Base-by-base conservation (phyloP, 2,888 invertebrate species). In the Eupithecia subumbrata region DNA sequence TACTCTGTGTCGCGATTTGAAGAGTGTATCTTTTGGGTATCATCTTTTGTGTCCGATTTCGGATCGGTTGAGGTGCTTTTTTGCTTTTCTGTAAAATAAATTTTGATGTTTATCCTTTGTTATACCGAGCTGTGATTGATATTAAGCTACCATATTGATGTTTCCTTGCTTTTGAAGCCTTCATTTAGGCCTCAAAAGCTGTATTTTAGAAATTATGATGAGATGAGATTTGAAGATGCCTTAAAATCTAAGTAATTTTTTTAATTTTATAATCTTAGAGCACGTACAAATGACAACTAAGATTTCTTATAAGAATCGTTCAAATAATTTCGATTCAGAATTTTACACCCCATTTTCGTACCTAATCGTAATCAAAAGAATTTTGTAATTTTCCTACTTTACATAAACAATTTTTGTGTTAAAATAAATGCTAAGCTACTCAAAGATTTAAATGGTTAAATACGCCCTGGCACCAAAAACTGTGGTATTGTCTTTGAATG, bases 1-100 rank as follows among this genome's bases (percentile, higher is more conserved):
- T 88, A 87, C 69, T 88, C 89, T 22, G 82, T 76, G 84, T 94
- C 95, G 79, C 92, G 90, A 80, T 95, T 94, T 69, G 85, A 81
- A 43, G 81, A 84, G 81, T 95, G 95, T 74, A 93, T 88, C 67
- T 86, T 89, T 86, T 92, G 87, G 4, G 82, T 80, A 73, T 81
- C 82, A 72, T 81, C 82, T 71, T 82, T 71, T 16, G 76, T 16
- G 5, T 79, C 74, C 73, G 81, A 74, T 52, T 78, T 75, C 25
- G 69, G 84, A 68, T 86, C 84, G 76, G 82, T 82, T 80, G 84
- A 86, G n/a, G 40, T 22, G 86, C 82, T 85, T 86, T 91, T 91
- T 81, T 87, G 66, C 77, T 88, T 86, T 66, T 92, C 94, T 94
- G 94, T 79, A 94, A 94, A 92, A 92, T 88, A 93, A 93, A 91